phyloP scores from a whole-genome alignment of 1,140 invertebrate genomes.

The Pogonomyrmex barbatus region DNA sequence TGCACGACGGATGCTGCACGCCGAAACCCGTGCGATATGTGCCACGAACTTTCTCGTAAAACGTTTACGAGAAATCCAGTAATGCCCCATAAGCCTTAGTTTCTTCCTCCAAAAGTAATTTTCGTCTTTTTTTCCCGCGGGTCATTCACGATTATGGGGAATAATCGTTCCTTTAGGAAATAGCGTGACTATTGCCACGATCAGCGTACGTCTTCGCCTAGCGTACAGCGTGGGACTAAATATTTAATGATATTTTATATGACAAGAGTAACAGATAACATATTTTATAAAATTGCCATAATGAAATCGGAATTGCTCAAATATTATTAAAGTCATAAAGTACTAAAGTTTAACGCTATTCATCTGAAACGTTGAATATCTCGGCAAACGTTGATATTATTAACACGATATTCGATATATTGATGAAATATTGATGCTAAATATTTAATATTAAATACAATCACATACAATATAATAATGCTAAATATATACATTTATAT shows the following conservation, averaged over 20 bases:
- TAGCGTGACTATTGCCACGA: slow-evolving; percentile 42
- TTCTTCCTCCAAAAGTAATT: slow-evolving; percentile 54
- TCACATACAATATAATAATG: not conserved
- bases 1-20: slow-evolving; percentile 56
- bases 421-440: not conserved
- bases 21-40: slow-evolving; percentile 53
- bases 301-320: not conserved
- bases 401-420: not conserved
- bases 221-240: slow-evolving; percentile 33
- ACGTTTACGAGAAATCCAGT: slow-evolving; percentile 53
- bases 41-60: slow-evolving; percentile 57
- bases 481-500: not conserved
- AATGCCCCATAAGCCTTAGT: not conserved
- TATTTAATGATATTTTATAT: slow-evolving; percentile 32
- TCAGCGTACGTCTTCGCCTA: slow-evolving; percentile 15
- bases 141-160: slow-evolving; percentile 24
- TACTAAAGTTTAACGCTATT: slow-evolving; percentile 9
- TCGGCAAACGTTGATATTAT: too few relatives aligned
- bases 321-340: not conserved
- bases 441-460: not conserved
- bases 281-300: not conserved
- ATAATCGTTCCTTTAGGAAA: slow-evolving; percentile 59
- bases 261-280: slow-evolving; percentile 7
- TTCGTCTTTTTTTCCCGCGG: slow-evolving; percentile 39
- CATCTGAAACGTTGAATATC: not conserved